Percentiles rank a stretch among this genome's conserved stretches.
These are phyloP conservation scores for Cephus runcator DNA, from an alignment of 2,888 invertebrate genomes.

Conservation along the genomic window DNA sequence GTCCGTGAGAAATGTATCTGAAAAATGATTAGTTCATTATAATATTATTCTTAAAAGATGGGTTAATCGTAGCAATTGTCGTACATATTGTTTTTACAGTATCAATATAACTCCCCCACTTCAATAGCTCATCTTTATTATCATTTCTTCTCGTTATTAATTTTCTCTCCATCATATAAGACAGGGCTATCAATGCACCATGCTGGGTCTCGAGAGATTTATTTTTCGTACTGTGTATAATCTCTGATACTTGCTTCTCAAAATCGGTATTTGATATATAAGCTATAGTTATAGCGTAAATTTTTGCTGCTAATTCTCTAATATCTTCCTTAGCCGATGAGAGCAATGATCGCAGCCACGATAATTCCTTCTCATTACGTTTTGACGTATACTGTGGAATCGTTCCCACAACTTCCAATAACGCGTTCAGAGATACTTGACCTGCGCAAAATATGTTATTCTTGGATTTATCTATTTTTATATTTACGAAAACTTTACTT, in stretches of 20 bases:
- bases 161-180: slow-evolving; percentile 77
- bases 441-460: slow-evolving; percentile 60
- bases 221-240: slow-evolving; percentile 67
- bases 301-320: slow-evolving; percentile 77
- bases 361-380: slow-evolving; percentile 72
- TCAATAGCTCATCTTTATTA: slow-evolving; percentile 58
- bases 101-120: slow-evolving; percentile 72
- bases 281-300: slow-evolving; percentile 79
- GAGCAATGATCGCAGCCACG: slow-evolving; percentile 75
- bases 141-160: slow-evolving; percentile 67
- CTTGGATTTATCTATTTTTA: not conserved
- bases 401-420: slow-evolving; percentile 87
- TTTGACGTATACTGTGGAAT: slow-evolving; percentile 77
- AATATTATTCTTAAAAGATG: slow-evolving; percentile 7
- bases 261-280: slow-evolving; percentile 69
- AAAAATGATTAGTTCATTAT: slow-evolving; percentile 40
- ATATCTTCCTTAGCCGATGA: slow-evolving; percentile 81
- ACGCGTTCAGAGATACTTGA: slow-evolving; percentile 76
- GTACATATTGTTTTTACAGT: slow-evolving; percentile 72
- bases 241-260: slow-evolving; percentile 68
- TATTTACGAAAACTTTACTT: slow-evolving; percentile 13
- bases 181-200: slow-evolving; percentile 79
- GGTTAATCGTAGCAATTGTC: slow-evolving; percentile 29
- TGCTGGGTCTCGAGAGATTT: slow-evolving; percentile 81
- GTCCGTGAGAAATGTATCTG: slow-evolving; percentile 75